These are phyloP conservation scores for Plemyria rubiginata DNA, from an alignment of 2,888 invertebrate species.

Conservation along the genomic window DNA sequence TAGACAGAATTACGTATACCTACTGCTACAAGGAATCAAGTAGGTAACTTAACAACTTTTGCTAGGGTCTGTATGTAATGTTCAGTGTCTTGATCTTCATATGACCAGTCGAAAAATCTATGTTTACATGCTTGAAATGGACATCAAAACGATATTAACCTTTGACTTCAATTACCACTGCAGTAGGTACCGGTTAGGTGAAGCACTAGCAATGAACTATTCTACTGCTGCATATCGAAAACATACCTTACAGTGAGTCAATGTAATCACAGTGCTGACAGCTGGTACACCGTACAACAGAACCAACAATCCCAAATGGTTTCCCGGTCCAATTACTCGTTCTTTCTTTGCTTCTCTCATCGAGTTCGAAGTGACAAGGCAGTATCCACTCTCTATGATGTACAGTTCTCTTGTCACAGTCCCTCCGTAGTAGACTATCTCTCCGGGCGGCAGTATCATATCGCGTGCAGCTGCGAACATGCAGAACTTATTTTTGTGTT, in stretches of 20 bases:
- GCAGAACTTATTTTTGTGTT: neutral
- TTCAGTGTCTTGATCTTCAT: too few species aligned
- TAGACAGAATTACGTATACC: neutral
- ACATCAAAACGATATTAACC: neutral
- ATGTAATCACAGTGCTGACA: constrained; percentile 74
- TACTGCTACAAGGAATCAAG: too few species aligned
- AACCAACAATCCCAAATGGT: constrained; percentile 76
- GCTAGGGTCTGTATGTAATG: too few species aligned
- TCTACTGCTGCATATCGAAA: neutral
- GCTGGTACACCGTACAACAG: constrained; percentile 79
- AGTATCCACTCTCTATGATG: constrained; percentile 81
- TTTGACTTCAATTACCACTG: neutral
- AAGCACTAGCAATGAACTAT: neutral
- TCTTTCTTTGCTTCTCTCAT: constrained; percentile 63
- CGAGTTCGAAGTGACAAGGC: constrained; percentile 68
- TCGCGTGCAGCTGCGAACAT: constrained; percentile 66
- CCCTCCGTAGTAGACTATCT: constrained; percentile 81
- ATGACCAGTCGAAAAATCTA: too few species aligned
- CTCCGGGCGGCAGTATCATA: constrained; percentile 78
- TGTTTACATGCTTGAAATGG: too few species aligned
- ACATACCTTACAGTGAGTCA: constrained; percentile 81
- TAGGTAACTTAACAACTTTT: too few species aligned
- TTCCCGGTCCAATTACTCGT: constrained; percentile 74
- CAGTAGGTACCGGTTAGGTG: neutral
- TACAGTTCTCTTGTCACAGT: constrained; percentile 81